Percentiles rank a stretch among this genome's conserved stretches.
These are phyloP conservation scores for Saguinus imperator DNA, from an alignment of 2,113 vertebrate species.

Conservation along the genomic window DNA sequence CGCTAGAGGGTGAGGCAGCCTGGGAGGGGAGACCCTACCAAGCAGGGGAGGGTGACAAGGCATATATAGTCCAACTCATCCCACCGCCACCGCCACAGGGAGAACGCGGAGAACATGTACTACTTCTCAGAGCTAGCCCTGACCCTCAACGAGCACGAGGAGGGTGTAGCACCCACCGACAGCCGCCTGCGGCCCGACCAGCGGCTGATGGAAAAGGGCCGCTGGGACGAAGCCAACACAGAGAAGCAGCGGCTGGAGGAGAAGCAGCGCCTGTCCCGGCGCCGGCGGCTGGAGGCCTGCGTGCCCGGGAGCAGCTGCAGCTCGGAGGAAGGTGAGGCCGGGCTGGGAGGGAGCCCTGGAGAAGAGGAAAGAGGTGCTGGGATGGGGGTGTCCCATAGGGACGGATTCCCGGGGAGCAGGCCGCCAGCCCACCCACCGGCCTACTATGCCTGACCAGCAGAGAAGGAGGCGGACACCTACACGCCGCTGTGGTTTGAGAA, in stretches of 20 bases:
- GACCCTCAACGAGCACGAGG: slow-evolving; percentile 94
- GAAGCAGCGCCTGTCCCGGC: slow-evolving; percentile 89
- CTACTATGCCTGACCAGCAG: slow-evolving; percentile 74
- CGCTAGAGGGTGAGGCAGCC: no score
- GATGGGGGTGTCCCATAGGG: fast-evolving
- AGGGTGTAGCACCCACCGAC: slow-evolving; percentile 91
- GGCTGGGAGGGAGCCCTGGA: fast-evolving
- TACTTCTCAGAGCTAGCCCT: slow-evolving; percentile 95
- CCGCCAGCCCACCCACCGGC: fast-evolving
- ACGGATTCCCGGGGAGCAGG: fast-evolving
- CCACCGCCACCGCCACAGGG: slow-evolving; percentile 77
- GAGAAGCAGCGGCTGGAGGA: slow-evolving; percentile 96
- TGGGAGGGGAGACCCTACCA: no score
- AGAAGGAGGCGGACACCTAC: slow-evolving; percentile 91
- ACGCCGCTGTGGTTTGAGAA: slow-evolving; percentile 95
- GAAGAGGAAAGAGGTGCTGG: no score
- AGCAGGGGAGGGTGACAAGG: no score
- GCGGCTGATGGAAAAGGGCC: slow-evolving; percentile 94
- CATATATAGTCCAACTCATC: no score
- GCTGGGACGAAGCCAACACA: slow-evolving; percentile 94
- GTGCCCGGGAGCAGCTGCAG: slow-evolving; percentile 85
- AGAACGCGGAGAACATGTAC: slow-evolving; percentile 97
- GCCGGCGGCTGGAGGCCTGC: slow-evolving; percentile 85
- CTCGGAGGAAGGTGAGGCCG: slow-evolving; percentile 88
- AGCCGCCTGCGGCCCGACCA: slow-evolving; percentile 94